Evolutionary conservation across 1,140 invertebrate species (phyloP).

Genomic region (Euwallacea similis): DNA sequence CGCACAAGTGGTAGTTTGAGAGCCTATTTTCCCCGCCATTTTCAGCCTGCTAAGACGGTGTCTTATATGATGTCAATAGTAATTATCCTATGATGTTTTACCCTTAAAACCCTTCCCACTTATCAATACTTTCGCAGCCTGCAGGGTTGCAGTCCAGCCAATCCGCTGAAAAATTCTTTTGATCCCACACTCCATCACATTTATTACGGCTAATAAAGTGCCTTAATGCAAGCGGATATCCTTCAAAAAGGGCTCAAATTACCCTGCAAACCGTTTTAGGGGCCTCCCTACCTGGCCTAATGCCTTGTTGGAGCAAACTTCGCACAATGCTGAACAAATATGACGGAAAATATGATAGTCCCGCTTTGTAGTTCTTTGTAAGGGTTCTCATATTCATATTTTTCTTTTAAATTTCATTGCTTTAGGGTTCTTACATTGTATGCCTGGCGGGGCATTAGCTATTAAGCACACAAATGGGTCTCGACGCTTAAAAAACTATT

Average conservation of each 20-base stretch:
- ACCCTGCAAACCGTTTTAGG: conserved; percentile 23
- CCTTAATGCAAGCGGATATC: conserved; percentile 26
- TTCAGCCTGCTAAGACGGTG: too few species aligned
- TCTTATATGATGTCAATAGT: too few species aligned
- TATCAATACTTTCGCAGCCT: too few species aligned
- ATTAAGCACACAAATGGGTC: conserved; percentile 10
- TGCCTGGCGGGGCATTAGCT: conserved; percentile 14
- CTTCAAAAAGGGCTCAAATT: conserved; percentile 28
- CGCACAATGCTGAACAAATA: conserved; percentile 23
- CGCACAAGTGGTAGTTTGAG: too few species aligned
- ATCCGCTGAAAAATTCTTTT: conserved; percentile 17
- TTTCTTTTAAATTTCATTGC: conserved; percentile 22
- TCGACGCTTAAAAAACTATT: conserved; percentile 10
- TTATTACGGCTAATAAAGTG: conserved; percentile 29
- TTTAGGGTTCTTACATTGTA: conserved; percentile 2
- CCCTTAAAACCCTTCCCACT: too few species aligned
- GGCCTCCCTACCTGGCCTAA: conserved; percentile 18
- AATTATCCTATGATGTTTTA: too few species aligned
- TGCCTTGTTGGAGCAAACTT: conserved; percentile 15
- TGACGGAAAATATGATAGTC: conserved; percentile 29
- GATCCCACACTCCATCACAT: conserved; percentile 9
- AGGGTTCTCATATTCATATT: conserved; percentile 24
- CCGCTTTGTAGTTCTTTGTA: conserved; percentile 17
- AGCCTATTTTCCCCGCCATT: too few species aligned
- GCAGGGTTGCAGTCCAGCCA: too few species aligned